A percentile compares a stretch with the other conserved stretches of the same genome.
These are phyloP conservation scores for Tylochromis polylepis DNA, from an alignment of 2,113 vertebrate species.

Conservation along the genomic window DNA sequence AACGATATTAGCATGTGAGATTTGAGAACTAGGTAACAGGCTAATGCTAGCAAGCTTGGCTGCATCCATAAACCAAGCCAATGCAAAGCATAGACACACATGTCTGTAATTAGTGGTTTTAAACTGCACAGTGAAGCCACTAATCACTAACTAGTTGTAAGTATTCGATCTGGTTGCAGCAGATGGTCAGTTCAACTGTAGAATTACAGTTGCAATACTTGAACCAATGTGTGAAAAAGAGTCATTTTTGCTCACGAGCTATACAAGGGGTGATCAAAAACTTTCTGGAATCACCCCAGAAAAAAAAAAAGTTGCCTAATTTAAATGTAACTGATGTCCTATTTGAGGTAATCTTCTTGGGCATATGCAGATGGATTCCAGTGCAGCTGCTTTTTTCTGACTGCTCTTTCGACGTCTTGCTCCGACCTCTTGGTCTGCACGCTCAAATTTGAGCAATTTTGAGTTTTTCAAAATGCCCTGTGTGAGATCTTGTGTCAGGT, in stretches of 20 bases:
- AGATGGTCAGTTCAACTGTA: not conserved
- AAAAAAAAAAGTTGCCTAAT: not conserved
- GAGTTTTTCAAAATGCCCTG: not conserved
- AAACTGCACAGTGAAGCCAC: not conserved
- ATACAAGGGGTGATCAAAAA: not conserved
- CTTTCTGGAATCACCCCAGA: not conserved
- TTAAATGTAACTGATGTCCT: not conserved
- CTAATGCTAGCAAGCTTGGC: not conserved
- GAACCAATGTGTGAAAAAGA: not conserved
- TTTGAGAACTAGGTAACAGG: not conserved
- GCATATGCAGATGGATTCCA: not conserved
- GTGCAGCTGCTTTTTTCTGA: not conserved
- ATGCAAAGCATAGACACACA: not conserved
- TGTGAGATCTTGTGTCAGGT: not conserved
- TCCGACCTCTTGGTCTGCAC: not conserved
- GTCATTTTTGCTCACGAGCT: not conserved
- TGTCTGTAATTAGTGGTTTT: not conserved
- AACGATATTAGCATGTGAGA: not conserved
- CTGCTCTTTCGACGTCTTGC: not conserved
- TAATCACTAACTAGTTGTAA: not conserved
- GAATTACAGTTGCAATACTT: not conserved
- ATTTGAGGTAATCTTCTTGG: not conserved
- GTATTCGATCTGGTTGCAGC: fast-evolving
- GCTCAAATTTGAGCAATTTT: not conserved
- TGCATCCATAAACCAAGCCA: not conserved